Conservation (phyloP, 2,888 invertebrate genomes). For the Cylloceria caligata region DNA sequence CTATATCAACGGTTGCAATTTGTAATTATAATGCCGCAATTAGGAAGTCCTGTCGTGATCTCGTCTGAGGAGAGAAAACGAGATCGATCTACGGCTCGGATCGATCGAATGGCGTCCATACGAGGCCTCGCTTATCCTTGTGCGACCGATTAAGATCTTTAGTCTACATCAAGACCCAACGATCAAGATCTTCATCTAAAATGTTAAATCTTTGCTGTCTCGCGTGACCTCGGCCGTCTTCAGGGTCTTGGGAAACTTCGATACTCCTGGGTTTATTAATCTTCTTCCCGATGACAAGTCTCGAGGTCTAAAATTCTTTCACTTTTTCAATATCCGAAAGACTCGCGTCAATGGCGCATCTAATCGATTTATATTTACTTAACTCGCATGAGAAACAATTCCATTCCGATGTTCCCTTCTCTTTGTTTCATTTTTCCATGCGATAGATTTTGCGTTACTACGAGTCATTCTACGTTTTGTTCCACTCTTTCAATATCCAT, state of each 20-base stretch:
- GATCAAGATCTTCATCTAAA: constrained; percentile 56
- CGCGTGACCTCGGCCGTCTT: constrained; percentile 73
- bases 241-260: constrained; percentile 76
- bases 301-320: background rate
- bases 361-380: background rate
- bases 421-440: background rate
- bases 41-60: constrained; percentile 82
- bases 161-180: constrained; percentile 24
- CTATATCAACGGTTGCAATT: constrained; percentile 73
- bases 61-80: constrained; percentile 68
- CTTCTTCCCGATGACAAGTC: background rate
- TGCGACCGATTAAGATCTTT: constrained; percentile 51
- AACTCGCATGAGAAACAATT: background rate
- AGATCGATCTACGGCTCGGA: constrained; percentile 55
- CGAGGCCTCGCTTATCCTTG: constrained; percentile 11
- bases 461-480: too few species aligned
- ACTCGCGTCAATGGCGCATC: background rate
- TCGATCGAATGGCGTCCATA: constrained; percentile 28
- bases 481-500: too few species aligned
- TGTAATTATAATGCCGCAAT: constrained; percentile 84
- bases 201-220: constrained; percentile 46
- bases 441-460: too few species aligned
- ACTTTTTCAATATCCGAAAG: background rate
- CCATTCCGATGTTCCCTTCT: background rate
- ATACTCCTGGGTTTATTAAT: constrained; percentile 58